These are phyloP conservation scores for Plutomurus gul DNA, from an alignment of 1,140 invertebrate genomes.

Conservation along the genomic window DNA sequence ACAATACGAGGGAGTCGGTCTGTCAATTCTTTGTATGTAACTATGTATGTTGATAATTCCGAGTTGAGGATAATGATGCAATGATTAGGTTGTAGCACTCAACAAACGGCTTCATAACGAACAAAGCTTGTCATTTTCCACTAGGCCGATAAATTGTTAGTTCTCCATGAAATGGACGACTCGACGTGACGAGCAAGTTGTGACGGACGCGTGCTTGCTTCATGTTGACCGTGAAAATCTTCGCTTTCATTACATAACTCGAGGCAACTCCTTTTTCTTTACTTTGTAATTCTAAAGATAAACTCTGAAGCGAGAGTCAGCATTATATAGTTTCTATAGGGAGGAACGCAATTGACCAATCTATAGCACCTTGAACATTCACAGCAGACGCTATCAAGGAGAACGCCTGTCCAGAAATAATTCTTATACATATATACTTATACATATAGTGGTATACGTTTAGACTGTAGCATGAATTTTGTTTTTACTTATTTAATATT, in stretches of 20 bases:
- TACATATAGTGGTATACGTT: too few species aligned
- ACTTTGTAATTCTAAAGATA: neutral
- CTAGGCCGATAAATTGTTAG: constrained; percentile 45
- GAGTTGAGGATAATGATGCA: constrained; percentile 38
- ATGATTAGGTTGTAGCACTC: constrained; percentile 45
- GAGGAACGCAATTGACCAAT: too few species aligned
- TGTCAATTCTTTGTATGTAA: constrained; percentile 24
- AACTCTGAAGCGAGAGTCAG: neutral
- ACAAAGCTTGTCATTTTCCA: constrained; percentile 52
- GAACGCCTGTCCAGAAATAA: neutral
- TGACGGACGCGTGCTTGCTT: constrained; percentile 36
- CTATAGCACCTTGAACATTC: neutral
- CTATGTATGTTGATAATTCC: constrained; percentile 33
- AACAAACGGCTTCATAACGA: constrained; percentile 51
- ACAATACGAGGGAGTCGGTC: neutral
- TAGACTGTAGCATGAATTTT: neutral
- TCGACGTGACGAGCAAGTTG: constrained; percentile 30
- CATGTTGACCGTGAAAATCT: constrained; percentile 15
- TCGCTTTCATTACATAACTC: neutral
- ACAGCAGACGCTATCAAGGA: neutral
- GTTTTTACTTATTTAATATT: constrained; percentile 20
- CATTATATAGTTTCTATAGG: too few species aligned
- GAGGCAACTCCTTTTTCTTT: constrained; percentile 9
- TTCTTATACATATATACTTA: neutral
- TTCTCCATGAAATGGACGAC: constrained; percentile 21